Evolutionary conservation across 2,888 invertebrate species (phyloP).

Genomic region (Agrochola macilenta): DNA sequence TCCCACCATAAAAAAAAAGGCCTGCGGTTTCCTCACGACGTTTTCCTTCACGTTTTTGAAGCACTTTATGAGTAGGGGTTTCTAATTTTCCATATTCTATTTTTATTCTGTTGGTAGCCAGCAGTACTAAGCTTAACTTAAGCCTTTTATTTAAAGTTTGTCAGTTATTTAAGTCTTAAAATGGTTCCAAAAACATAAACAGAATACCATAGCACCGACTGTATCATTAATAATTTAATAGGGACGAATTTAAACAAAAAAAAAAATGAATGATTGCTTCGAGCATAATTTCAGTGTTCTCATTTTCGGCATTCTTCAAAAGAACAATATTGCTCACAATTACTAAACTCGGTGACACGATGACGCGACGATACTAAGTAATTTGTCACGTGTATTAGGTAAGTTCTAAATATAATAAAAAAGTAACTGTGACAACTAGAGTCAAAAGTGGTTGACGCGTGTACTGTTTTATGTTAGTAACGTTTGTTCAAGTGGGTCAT

Average conservation of each 20-base stretch:
- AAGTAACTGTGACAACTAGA: background rate
- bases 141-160: background rate
- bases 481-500: background rate
- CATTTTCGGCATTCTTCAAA: background rate
- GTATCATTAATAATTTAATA: background rate
- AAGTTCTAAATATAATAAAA: background rate
- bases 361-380: background rate
- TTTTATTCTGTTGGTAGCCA: background rate
- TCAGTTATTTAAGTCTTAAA: background rate
- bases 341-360: slow-evolving; percentile 9
- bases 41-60: too few species aligned
- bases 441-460: background rate
- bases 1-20: too few species aligned
- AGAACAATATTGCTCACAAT: background rate
- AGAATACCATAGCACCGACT: background rate
- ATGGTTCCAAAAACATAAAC: too few species aligned
- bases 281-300: background rate
- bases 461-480: background rate
- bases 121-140: background rate
- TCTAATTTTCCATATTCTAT: background rate
- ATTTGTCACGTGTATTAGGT: slow-evolving; percentile 17
- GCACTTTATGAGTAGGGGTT: background rate
- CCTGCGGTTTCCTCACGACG: too few species aligned
- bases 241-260: background rate
- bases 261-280: background rate